Base-by-base conservation (phyloP, 2,113 vertebrate species). In the Puffinus mauretanicus region DNA sequence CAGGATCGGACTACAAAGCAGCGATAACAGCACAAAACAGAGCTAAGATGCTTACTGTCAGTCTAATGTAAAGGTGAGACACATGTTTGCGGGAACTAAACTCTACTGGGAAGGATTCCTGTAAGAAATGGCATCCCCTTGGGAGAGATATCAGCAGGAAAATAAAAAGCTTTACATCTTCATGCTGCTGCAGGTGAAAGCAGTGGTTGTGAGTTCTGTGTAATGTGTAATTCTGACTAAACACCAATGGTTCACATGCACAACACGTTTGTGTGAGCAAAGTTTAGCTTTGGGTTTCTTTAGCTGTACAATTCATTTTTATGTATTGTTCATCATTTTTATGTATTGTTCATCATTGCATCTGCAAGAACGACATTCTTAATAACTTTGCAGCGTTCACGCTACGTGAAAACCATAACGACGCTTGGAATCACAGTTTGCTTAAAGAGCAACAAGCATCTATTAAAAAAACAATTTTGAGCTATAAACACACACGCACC, bases 161-260 rank as follows among this genome's bases (percentile, higher is more conserved):
- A 93, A 96, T 65, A 52, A 85, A 93, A 84, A 76, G 78, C 73
- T 89, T 76, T 92, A 91, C 19, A 21, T 84, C 46, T 92, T 67
- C 44, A 10, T 38, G 19, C 30, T 67, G 77, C 60, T 79, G 32
- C 79, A 36, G 57, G 73, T 32, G 85, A 79, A 86, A 82, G 1
- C 19, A 40, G 40, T 0, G 4, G 32, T 52, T 8, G 6, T 20
- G 65, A 79, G 52, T 32, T 71, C 26, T 90, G 24, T 55, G 55
- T 15, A 54, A 34, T 0, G 1, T 52, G n/a, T 44, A 40, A 67
- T 81, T 92, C 88, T 82, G 79, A 52, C 61, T 40, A 26, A 72
- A 58, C 57, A 57, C 24, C 32, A 49, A 4, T 2, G 19, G 29
- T 55, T 83, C 5, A 0, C 26, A 64, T 16, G 30, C 57, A 38